phyloP scores from a whole-genome alignment of 2,113 vertebrate genomes.

The Psittacara wagleri region DNA sequence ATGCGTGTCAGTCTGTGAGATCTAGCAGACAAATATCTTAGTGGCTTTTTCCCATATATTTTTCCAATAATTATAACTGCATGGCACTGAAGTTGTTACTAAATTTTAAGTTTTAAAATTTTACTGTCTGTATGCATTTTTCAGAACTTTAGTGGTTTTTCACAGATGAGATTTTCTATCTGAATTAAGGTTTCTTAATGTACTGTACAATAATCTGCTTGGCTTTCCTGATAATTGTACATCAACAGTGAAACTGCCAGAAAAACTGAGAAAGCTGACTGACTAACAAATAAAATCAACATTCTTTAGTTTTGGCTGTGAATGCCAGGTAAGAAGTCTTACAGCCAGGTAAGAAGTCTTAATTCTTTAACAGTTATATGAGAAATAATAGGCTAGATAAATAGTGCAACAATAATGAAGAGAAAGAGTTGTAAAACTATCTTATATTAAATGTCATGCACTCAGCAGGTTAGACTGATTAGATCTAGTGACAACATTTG shows the following conservation, averaged over 20 bases:
- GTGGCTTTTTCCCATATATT: neutral
- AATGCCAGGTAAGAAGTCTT: neutral
- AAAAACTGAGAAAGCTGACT: neutral
- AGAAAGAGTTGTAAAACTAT: neutral
- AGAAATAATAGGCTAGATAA: conserved; percentile 9
- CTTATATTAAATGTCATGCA: conserved; percentile 3
- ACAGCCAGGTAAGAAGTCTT: neutral
- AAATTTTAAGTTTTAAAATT: neutral
- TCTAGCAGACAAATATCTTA: neutral
- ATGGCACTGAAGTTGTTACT: neutral
- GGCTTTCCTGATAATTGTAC: neutral
- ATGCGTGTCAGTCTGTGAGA: neutral
- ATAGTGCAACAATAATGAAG: conserved; percentile 6
- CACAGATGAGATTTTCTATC: neutral
- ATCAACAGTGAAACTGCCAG: neutral
- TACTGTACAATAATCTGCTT: neutral
- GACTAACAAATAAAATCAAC: neutral
- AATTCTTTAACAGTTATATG: neutral
- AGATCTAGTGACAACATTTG: conserved; percentile 36
- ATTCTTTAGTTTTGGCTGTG: neutral
- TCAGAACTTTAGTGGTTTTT: neutral
- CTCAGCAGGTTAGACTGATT: conserved; percentile 5
- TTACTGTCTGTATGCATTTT: neutral
- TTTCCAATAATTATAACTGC: neutral
- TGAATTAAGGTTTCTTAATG: neutral